Evolutionary conservation across 2,113 vertebrate genomes (phyloP).

Genomic region (Gambusia holbrooki): DNA sequence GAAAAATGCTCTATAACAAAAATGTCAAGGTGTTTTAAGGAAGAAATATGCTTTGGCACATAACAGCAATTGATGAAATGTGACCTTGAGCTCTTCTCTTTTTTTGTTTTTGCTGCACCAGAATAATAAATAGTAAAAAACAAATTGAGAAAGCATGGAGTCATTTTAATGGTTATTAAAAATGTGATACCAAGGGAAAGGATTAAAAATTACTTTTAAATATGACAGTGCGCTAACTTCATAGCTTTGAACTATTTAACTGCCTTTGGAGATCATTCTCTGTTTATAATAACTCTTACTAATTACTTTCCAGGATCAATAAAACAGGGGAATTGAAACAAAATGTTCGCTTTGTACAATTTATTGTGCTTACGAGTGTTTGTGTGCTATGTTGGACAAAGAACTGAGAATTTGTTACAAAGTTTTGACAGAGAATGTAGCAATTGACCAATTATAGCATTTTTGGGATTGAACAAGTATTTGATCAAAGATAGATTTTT

Average conservation of each 20-base stretch:
- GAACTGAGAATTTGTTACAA: conserved; percentile 36
- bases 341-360: conserved; percentile 47
- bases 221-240: conserved; percentile 12
- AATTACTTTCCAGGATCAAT: conserved; percentile 60
- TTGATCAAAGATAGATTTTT: too few relatives aligned
- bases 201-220: conserved; percentile 39
- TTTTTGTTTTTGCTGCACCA: conserved; percentile 55
- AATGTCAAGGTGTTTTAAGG: conserved; percentile 76
- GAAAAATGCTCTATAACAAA: conserved; percentile 70
- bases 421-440: conserved; percentile 29
- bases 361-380: conserved; percentile 22
- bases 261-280: conserved; percentile 47
- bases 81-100: conserved; percentile 69
- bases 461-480: not conserved
- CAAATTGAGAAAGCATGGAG: conserved; percentile 34
- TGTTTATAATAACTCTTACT: conserved; percentile 65
- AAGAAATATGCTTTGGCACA: conserved; percentile 72
- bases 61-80: conserved; percentile 68
- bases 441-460: conserved; percentile 23
- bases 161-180: conserved; percentile 56
- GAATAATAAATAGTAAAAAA: conserved; percentile 62
- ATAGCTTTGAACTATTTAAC: conserved; percentile 25
- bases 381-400: not conserved
- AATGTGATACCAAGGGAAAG: conserved; percentile 36
- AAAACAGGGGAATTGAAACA: conserved; percentile 48